Conservation (phyloP, 2,888 invertebrate species). For the Blastobasis adustella region DNA sequence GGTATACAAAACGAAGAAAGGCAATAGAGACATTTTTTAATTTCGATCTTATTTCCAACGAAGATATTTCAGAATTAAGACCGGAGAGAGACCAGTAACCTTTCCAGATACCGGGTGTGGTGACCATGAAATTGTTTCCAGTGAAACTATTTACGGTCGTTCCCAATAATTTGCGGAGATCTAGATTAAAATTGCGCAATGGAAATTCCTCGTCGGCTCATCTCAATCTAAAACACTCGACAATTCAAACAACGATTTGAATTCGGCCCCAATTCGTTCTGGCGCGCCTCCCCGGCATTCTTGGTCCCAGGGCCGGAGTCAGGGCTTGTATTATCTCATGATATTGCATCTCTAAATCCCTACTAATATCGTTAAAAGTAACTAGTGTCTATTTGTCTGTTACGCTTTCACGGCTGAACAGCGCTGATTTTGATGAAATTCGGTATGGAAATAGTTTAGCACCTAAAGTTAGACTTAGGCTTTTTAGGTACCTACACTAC, state of each 20-base stretch:
- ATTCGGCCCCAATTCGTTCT: constrained; percentile 8
- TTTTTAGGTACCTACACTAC: too few relatives aligned
- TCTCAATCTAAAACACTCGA: constrained; percentile 8
- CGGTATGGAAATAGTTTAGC: too few relatives aligned
- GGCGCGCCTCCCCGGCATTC: background rate
- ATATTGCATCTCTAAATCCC: background rate
- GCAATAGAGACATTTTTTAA: background rate
- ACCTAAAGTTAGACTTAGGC: too few relatives aligned
- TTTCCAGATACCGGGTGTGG: constrained; percentile 15
- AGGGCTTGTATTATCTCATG: background rate
- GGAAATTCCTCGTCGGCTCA: constrained; percentile 1
- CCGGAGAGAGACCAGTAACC: constrained; percentile 7
- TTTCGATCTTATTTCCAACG: background rate
- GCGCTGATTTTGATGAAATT: too few relatives aligned
- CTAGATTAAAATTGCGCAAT: background rate
- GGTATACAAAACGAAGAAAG: background rate
- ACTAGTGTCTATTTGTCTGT: too few relatives aligned
- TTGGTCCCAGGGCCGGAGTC: background rate
- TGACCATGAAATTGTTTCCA: background rate
- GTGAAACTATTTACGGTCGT: too few relatives aligned
- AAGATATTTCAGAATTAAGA: constrained; percentile 14
- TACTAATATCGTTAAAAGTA: too few relatives aligned
- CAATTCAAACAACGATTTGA: constrained; percentile 9
- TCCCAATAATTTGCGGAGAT: background rate
- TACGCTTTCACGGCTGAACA: too few relatives aligned